Evolutionary conservation across 2,797 vertebrate genomes (phyloP), one percentile per base, ranked within the genome.

Genomic region (Syngnathus rostellatus): DNA sequence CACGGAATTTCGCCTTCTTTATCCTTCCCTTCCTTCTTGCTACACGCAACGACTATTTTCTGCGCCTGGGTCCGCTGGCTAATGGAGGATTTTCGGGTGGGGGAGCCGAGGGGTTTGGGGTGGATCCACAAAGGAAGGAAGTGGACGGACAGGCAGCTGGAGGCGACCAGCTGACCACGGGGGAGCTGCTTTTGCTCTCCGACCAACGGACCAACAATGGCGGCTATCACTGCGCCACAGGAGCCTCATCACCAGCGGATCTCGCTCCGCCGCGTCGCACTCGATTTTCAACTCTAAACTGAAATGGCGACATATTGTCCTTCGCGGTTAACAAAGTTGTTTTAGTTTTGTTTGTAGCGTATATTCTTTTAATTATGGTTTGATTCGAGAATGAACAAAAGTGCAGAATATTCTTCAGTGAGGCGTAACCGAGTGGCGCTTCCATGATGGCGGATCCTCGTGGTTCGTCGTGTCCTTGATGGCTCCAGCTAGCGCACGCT

Each of bases 91-190:
- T 87, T 88, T 77, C 68, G 74, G 53, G 48, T 53, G 16, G 31
- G 62, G 46, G 23, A 77, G 87, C 66, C 67, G 79, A 75, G 83
- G 85, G 86, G 83, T 84, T 88, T 86, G 85, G 91, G 90, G 91
- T 88, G 90, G 89, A 88, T 87, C 88, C 84, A 82, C 90, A 85
- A 86, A 53, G 50, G 50, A 21, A 88, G 91, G 87, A 82, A 92
- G 83, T 82, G 86, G 79, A 87, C 85, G 79, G 84, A 86, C 81
- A 73, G 82, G 88, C 90, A 89, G 91, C 91, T 89, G 91, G 81
- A 88, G 89, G 90, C 90, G 77, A 93, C 92, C 92, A 93, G 92
- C 90, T 92, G 91, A 92, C 89, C 88, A 89, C 77, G 90, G 80
- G 55, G 88, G 88, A 91, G 91, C 89, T 89, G 90, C 90, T 92